These are phyloP conservation scores for Chrysolina haemoptera DNA, from an alignment of 2,888 invertebrate genomes.

Conservation along the genomic window DNA sequence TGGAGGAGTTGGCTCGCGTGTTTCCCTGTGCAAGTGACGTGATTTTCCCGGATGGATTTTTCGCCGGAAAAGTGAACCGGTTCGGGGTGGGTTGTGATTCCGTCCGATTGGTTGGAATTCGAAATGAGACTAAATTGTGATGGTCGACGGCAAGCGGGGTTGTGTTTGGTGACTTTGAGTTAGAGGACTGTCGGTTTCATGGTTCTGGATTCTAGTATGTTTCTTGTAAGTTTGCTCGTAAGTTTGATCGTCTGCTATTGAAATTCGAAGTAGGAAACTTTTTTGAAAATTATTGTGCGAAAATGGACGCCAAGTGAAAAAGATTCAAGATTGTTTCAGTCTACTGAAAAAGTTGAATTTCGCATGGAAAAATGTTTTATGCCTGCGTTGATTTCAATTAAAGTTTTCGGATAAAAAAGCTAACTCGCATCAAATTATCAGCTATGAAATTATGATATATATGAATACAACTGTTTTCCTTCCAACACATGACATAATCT, in stretches of 20 bases:
- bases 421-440: no score
- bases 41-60: constrained; percentile 36
- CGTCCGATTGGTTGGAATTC: constrained; percentile 23
- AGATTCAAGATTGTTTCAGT: no score
- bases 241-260: background rate
- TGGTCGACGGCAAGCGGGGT: constrained; percentile 20
- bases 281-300: no score
- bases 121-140: constrained; percentile 26
- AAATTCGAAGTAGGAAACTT: background rate
- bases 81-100: constrained; percentile 39
- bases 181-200: constrained; percentile 45
- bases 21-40: constrained; percentile 38
- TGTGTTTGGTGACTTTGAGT: constrained; percentile 24
- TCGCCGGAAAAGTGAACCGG: constrained; percentile 30
- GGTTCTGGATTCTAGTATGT: constrained; percentile 48
- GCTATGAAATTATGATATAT: no score
- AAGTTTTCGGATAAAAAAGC: no score
- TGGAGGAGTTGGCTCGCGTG: constrained; percentile 35
- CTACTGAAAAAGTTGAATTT: no score
- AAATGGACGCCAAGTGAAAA: no score
- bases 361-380: no score
- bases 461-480: no score
- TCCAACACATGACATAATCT: no score
- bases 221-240: constrained; percentile 40
- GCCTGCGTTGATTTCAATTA: no score